phyloP scores from a whole-genome alignment of 2,888 invertebrate genomes.

The Saturnia japonica region DNA sequence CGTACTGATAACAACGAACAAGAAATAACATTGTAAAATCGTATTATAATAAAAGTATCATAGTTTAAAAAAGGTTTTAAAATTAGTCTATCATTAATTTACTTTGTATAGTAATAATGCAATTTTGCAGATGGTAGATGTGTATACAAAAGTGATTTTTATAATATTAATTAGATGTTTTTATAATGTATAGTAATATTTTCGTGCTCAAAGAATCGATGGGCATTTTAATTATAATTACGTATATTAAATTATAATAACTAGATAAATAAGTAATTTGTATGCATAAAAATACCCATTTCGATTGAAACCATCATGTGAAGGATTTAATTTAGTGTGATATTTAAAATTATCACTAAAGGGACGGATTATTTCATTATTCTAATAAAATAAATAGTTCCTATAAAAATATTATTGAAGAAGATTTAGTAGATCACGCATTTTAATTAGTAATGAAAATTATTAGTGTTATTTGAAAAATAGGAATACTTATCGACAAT shows the following conservation, averaged over 20 bases:
- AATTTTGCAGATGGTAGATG: background rate
- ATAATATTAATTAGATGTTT: background rate
- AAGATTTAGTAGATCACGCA: no score
- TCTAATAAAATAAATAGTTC: background rate
- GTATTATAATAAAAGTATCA: background rate
- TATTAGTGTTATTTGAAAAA: no score
- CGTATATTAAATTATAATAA: background rate
- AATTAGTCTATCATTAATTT: background rate
- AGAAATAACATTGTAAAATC: background rate
- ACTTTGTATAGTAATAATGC: background rate
- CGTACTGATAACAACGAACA: background rate
- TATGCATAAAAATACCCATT: background rate
- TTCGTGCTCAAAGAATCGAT: constrained; percentile 13
- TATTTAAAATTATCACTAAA: background rate
- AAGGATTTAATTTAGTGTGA: background rate
- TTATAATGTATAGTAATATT: background rate
- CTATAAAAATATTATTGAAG: no score
- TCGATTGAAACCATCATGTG: background rate
- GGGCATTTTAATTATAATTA: constrained; percentile 19
- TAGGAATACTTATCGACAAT: no score
- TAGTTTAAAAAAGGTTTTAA: background rate
- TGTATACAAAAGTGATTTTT: constrained; percentile 8
- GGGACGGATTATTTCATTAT: background rate
- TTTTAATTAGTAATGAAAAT: no score
- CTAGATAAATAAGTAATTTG: background rate